phyloP scores from a whole-genome alignment of 2,797 vertebrate genomes.

The Sciurus vulgaris region DNA sequence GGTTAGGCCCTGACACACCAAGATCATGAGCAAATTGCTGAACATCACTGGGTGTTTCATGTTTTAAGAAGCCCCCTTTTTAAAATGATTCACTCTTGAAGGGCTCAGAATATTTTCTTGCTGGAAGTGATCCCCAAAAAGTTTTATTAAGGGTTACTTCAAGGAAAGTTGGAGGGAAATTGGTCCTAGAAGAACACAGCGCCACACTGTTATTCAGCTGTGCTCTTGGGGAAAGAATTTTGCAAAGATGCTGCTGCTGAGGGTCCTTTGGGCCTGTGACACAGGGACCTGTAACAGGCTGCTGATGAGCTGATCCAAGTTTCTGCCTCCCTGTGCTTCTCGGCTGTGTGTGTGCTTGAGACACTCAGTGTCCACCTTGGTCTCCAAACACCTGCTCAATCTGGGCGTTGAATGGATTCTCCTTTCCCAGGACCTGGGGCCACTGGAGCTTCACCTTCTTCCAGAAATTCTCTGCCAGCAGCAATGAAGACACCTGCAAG shows the following conservation, averaged over 20 bases:
- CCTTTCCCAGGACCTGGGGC: constrained; percentile 88
- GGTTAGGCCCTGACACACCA: neutral
- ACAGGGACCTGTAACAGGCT: accelerated
- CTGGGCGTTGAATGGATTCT: constrained; percentile 88
- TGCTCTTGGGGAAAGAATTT: neutral
- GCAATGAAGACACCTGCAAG: constrained; percentile 84
- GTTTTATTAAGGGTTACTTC: neutral
- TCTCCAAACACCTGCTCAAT: constrained; percentile 88
- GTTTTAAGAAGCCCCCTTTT: neutral
- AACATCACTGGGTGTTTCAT: neutral
- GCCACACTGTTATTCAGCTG: neutral
- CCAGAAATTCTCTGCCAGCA: constrained; percentile 87
- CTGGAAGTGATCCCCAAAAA: neutral
- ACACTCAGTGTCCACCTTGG: constrained; percentile 88
- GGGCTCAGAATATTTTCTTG: neutral
- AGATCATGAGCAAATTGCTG: neutral
- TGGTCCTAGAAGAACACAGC: neutral
- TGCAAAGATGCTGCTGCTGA: neutral
- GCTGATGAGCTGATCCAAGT: neutral
- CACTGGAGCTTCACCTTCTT: constrained; percentile 78
- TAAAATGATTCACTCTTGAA: neutral
- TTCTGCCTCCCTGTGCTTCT: neutral
- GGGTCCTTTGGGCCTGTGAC: neutral
- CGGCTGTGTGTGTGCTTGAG: neutral
- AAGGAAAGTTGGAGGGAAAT: neutral